These are phyloP conservation scores for Gopherus evgoodei DNA, from an alignment of 2,113 vertebrate species.

Conservation along the genomic window DNA sequence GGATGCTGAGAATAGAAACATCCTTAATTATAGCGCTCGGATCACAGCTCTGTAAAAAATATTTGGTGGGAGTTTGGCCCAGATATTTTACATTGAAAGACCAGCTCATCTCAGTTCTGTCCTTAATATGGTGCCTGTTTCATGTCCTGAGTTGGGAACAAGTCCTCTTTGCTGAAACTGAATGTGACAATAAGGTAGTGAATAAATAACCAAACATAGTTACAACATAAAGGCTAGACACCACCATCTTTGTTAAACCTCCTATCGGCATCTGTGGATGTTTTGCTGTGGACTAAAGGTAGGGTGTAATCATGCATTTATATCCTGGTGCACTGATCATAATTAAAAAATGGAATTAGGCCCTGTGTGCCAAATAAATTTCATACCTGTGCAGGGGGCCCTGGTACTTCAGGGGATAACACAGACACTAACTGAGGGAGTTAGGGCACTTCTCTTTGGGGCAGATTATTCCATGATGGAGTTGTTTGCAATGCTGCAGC, in stretches of 20 bases:
- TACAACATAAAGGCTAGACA: neutral
- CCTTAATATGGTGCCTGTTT: neutral
- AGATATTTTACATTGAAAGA: neutral
- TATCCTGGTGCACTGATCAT: neutral
- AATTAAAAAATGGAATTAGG: neutral
- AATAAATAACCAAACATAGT: neutral
- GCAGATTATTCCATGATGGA: neutral
- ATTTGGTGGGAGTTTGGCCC: constrained; percentile 31
- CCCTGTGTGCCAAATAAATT: neutral
- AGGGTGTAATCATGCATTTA: neutral
- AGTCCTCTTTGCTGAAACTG: neutral
- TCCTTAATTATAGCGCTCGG: constrained; percentile 38
- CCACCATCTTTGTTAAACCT: neutral
- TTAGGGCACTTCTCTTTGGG: neutral
- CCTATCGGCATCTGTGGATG: neutral
- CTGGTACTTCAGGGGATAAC: accelerated
- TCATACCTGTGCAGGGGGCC: neutral
- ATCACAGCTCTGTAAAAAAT: constrained; percentile 50
- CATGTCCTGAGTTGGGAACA: neutral
- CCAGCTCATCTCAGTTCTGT: neutral
- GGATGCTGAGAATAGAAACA: constrained; percentile 63
- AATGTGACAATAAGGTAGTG: accelerated
- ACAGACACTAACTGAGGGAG: neutral
- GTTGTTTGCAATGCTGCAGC: neutral
- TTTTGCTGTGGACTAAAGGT: neutral